Evolutionary conservation across 2,888 invertebrate genomes (phyloP), one percentile per base, ranked within the genome.

Genomic region (Pachycephus smyrnensis): DNA sequence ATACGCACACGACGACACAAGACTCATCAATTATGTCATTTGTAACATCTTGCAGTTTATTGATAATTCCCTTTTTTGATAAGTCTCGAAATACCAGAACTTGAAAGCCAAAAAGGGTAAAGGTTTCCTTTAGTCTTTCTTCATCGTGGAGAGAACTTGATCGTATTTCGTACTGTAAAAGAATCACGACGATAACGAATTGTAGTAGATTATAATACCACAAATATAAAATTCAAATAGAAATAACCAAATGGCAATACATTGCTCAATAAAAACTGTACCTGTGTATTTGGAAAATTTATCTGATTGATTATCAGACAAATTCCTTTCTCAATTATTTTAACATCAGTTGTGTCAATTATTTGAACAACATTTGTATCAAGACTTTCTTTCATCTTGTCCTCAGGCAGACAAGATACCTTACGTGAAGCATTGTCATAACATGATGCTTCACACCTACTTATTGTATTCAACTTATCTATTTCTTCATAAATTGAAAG

Each of bases 231-330:
- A 55, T 23, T 55, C 2, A 23, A 6, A 9, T 9, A 15, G 4
- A 23, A 40, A 6, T 15, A 71, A 71, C 30, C 32, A 71, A 11
- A 4, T 15, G 9, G 36, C 4, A 31, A 73, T 12, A 36, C 11
- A 71, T 15, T 12, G 9, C 12, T 69, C 31, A 6, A 69, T 31
- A 71, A 71, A 71, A 31, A 36, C 11, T 40, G 12, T 35, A 36
- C 11, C 2, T 75, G 73, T 75, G 68, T 30, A 11, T n/a, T 1
- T 11, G 76, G 32, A 68, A 80, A 82, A 69, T 76, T 32, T 31
- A 80, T 80, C 81, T 92, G 92, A 82, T 92, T 92, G 12, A 92
- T 91, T 75, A 92, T 92, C 23, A 93, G 81, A 77, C 92, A 90
- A 36, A 91, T 81, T 37, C 92, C 92, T 40, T 73, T 87, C 69